Evolutionary conservation across 2,888 invertebrate genomes (phyloP).

Genomic region (Osedax fenrisi): DNA sequence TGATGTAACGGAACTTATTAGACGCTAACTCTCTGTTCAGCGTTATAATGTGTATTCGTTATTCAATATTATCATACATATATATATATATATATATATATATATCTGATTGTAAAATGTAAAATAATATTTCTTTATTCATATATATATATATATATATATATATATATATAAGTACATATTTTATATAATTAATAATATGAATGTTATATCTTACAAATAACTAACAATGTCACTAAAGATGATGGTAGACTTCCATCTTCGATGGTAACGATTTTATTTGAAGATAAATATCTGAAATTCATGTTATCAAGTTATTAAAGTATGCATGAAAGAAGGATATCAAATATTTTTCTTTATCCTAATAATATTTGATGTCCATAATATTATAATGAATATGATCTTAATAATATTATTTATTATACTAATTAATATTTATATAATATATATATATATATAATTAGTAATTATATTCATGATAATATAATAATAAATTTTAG

Average conservation of each 20-base stretch:
- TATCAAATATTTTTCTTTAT: too few relatives aligned
- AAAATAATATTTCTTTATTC: background rate
- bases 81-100: slow-evolving; percentile 6
- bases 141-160: background rate
- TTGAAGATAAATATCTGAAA: slow-evolving; percentile 23
- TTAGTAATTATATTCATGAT: too few relatives aligned
- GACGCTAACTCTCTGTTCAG: slow-evolving; percentile 28
- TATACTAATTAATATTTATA: too few relatives aligned
- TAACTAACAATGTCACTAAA: slow-evolving; percentile 21
- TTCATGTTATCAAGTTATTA: too few relatives aligned
- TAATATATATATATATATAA: too few relatives aligned
- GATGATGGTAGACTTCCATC: slow-evolving; percentile 22
- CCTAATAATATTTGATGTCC: too few relatives aligned
- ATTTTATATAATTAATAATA: background rate
- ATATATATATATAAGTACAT: background rate
- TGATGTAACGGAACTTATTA: slow-evolving; percentile 40
- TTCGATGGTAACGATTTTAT: slow-evolving; percentile 29
- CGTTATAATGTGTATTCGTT: background rate
- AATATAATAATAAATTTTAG: too few relatives aligned
- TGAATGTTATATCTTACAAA: background rate
- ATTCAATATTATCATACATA: background rate
- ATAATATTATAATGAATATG: too few relatives aligned
- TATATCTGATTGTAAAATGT: background rate
- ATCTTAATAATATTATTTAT: too few relatives aligned
- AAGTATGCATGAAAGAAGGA: too few relatives aligned